Base-by-base conservation (phyloP, 2,113 vertebrate species). In the Dermatemys mawii region DNA sequence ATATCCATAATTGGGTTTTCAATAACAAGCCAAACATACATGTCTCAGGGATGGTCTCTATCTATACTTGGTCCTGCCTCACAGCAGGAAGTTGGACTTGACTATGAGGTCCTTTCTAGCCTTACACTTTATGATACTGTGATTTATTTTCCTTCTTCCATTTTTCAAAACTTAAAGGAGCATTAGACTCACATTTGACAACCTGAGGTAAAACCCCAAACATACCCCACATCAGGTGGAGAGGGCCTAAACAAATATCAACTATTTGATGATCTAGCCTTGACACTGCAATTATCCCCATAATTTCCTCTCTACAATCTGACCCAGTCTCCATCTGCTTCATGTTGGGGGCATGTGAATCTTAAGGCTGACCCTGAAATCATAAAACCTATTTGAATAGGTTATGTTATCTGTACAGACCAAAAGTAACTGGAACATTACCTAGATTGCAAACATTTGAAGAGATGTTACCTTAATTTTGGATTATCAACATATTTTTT, bases 401-500 rank as follows among this genome's bases (percentile, higher is more conserved):
- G 67, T 73, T 73, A 41, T 5, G 3, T 55, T 32, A 63, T 70
- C 79, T 12, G 6, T 32, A 46, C 24, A 49, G 53, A 29, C 0
- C 0, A 13, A 88, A 41, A 83, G 41, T 10, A 85, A 2, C n/a
- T 50, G 11, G 63, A 80, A 57, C 1, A 11, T 4, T 88, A 73
- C 8, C 26, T 12, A 35, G 21, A 5, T 2, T 82, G 73, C 5
- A 87, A 11, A 57, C 2, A 82, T 32, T 17, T 21, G 12, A 80
- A 81, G 3, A 10, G 8, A 3, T 4, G 2, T 87, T 97, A 99
- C 99, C 99, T 99, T 93, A 99, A 97, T 95, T 99, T 99, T 54
- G 99, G 99, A 91, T 99, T 99, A 38, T 99, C 99, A 3, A 99
- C 98, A 0, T 99, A 98, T 98, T 99, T 99, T 97, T 98, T 99